phyloP scores from a whole-genome alignment of 2,113 vertebrate species.

The Hydrolagus affinis region DNA sequence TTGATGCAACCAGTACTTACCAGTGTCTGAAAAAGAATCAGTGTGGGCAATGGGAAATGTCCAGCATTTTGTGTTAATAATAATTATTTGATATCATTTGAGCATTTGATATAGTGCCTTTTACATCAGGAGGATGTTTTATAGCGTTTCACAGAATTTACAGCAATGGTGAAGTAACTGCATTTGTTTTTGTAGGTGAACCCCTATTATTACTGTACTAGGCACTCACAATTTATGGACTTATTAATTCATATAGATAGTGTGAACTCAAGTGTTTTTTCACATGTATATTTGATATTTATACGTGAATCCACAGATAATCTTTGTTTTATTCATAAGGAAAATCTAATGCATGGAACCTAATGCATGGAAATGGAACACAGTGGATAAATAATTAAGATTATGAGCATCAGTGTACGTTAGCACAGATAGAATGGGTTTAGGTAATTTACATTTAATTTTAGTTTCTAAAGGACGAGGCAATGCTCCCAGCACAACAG shows the following conservation, averaged over 20 bases:
- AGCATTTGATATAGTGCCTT: too few relatives aligned
- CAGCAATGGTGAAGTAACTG: too few relatives aligned
- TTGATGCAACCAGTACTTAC: too few relatives aligned
- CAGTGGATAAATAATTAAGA: conserved; percentile 19
- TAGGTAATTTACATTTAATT: background rate
- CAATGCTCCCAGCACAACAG: background rate
- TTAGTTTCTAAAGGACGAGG: background rate
- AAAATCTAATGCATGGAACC: background rate
- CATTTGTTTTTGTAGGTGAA: too few relatives aligned
- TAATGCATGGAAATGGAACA: background rate
- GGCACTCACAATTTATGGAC: background rate
- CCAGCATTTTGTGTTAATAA: too few relatives aligned
- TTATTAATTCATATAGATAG: background rate
- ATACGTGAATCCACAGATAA: background rate
- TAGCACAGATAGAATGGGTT: conserved; percentile 5
- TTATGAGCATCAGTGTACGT: background rate
- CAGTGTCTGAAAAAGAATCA: too few relatives aligned
- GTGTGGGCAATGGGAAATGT: too few relatives aligned
- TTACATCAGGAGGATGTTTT: too few relatives aligned
- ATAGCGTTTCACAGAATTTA: too few relatives aligned
- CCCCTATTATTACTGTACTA: too few relatives aligned
- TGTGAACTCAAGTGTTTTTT: background rate
- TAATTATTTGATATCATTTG: too few relatives aligned
- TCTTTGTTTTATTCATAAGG: background rate
- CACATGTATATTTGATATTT: background rate